Percentiles rank a stretch among this genome's conserved stretches.
Evolutionary conservation across 2,888 invertebrate species (phyloP).

Genomic region (Drosophila paranaensis): DNA sequence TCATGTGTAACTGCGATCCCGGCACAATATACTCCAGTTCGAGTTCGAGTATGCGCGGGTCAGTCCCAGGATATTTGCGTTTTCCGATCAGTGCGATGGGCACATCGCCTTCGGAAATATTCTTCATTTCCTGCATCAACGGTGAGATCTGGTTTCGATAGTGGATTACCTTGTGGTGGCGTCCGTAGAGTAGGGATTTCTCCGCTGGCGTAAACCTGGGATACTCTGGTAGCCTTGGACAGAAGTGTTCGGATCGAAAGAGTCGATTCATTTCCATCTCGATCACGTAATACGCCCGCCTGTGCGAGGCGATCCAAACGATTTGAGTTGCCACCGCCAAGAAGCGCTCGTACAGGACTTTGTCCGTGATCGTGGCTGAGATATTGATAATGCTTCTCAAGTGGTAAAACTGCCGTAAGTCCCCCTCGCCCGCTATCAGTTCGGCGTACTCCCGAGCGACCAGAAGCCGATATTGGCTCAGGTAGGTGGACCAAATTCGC

Average conservation of each 20-base stretch:
- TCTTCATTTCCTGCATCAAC: conserved; percentile 1
- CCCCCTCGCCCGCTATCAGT: background rate
- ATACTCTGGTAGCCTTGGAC: background rate
- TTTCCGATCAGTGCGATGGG: background rate
- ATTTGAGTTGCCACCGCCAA: conserved; percentile 3
- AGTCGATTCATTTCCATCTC: conserved; percentile 11
- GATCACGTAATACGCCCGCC: background rate
- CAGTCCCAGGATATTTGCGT: background rate
- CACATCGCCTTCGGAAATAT: background rate
- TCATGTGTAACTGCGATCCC: background rate
- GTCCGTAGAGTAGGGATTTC: background rate
- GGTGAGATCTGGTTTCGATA: background rate
- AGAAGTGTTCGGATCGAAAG: conserved; percentile 3
- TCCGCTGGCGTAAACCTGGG: background rate
- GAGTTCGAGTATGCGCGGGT: background rate
- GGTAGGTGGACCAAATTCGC: conserved; percentile 3
- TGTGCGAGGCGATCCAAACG: conserved; percentile 4
- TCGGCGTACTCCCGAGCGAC: conserved; percentile 1
- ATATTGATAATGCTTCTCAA: background rate
- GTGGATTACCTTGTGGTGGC: background rate
- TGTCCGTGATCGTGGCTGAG: background rate
- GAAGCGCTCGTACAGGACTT: background rate
- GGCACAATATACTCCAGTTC: conserved; percentile 4
- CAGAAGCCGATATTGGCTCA: conserved; percentile 7
- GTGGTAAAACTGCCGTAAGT: background rate